A percentile compares a stretch with the other conserved stretches of the same genome.
Conservation (phyloP, 2,113 vertebrate species). For the Sinocyclocheilus maitianheensis region DNA sequence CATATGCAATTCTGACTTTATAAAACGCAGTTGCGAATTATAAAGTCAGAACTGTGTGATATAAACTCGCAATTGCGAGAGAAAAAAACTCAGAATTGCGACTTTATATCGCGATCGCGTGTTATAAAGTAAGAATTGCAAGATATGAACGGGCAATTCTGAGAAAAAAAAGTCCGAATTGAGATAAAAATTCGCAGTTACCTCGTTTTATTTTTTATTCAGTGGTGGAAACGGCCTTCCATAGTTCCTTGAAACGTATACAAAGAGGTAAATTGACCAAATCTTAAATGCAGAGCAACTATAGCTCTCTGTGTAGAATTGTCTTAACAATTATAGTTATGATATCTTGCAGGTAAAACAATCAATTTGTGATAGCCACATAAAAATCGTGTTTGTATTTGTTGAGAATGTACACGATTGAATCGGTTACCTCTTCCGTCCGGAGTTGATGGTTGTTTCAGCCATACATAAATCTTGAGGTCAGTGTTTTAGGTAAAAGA, state of each 20-base stretch:
- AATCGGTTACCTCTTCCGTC: background rate
- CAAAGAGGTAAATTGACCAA: background rate
- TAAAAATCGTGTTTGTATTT: background rate
- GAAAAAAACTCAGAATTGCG: no score
- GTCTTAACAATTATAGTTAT: background rate
- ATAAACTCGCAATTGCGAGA: no score
- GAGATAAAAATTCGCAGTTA: no score
- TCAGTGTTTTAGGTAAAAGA: background rate
- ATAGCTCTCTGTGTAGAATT: background rate
- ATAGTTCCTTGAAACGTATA: background rate
- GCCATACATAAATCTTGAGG: background rate
- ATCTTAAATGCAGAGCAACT: background rate
- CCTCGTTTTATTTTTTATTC: no score
- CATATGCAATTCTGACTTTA: no score
- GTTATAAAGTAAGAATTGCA: no score
- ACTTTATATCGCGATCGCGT: no score
- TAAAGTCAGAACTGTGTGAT: no score
- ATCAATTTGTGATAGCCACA: constrained; percentile 12
- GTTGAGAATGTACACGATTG: background rate
- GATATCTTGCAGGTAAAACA: background rate
- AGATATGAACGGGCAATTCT: no score
- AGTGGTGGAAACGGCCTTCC: no score
- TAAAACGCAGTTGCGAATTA: no score
- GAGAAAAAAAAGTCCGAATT: no score
- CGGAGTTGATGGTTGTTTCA: background rate